Base-by-base conservation (phyloP, 2,888 invertebrate genomes). In the Notodonta ziczac region DNA sequence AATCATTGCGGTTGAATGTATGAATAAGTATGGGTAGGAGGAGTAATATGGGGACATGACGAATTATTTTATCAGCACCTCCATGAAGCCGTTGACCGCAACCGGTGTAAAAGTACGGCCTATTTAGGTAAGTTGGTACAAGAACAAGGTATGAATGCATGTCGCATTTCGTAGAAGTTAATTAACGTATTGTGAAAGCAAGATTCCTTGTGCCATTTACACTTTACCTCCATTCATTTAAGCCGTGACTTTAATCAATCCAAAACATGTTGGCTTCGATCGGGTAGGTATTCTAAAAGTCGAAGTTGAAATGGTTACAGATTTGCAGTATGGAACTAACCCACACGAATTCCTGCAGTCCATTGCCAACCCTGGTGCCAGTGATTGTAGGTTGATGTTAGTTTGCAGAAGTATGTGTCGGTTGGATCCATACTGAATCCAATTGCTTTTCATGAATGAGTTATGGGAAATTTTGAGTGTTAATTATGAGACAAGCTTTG, bases 381-480 rank as follows among this genome's bases (percentile, higher is more conserved):
- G 24, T 24, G 24, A 24, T 24, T 24, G 24, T 24, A 24, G 24
- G 24, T 24, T 24, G 24, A 24, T 24, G 1, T 24, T 24, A 24
- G 24, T 24, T 24, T 24, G 24, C 24, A 24, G 1, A 24, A 24
- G 24, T 24, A 24, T 24, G 24, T 24, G 24, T 24, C 1, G 24
- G 24, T 24, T 24, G 24, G 24, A 24, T 24, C 24, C 24, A 24
- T 24, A 2, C 24, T 24, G 24, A 24, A 24, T 24, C 24, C 24
- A 24, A 55, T 55, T 50, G 14, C 51, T 52, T 62, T 70, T 64
- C 58, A 64, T 65, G 56, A 63, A 73, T 61, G 35, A 62, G 56
- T 58, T 48, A 42, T 57, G 62, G 14, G 50, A 50, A 8, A 8
- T 50, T 42, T 14, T 50, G 50, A 50, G 48, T 50, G 12, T 50